Conservation (phyloP, 2,888 invertebrate genomes). For the Scrobipalpa atriplicella region DNA sequence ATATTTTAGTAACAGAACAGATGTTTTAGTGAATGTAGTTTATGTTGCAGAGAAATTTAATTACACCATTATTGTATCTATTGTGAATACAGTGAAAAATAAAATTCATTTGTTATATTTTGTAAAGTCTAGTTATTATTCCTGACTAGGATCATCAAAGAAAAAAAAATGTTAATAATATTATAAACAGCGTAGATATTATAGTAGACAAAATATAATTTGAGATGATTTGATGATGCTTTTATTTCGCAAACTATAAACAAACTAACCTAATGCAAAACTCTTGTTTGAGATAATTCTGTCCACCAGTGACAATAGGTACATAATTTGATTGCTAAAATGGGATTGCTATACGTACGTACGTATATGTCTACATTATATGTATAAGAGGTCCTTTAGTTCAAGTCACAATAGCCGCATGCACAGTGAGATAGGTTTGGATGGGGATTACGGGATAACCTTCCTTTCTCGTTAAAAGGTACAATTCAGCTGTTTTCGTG, state of each 20-base stretch:
- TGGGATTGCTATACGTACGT: not conserved
- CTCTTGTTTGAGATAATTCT: not conserved
- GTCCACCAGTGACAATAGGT: not conserved
- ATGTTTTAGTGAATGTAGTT: not conserved
- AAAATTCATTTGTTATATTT: too few relatives aligned
- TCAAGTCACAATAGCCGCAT: not conserved
- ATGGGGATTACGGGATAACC: not conserved
- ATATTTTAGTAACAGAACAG: not conserved
- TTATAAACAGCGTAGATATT: too few relatives aligned
- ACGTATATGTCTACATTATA: not conserved
- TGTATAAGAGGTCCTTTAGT: not conserved
- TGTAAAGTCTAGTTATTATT: too few relatives aligned
- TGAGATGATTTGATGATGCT: too few relatives aligned
- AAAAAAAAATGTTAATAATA: too few relatives aligned
- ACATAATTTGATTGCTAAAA: not conserved
- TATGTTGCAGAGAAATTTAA: too few relatives aligned
- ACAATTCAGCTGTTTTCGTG: not conserved
- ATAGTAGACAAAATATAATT: too few relatives aligned
- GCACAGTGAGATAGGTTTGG: constrained; percentile 8
- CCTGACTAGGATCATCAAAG: too few relatives aligned
- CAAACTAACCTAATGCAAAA: too few relatives aligned
- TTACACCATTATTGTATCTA: too few relatives aligned
- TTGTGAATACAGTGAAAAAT: too few relatives aligned
- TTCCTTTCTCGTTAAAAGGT: not conserved
- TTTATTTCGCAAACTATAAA: too few relatives aligned